phyloP scores from a whole-genome alignment of 2,888 invertebrate genomes.

The Epinotia ramella region DNA sequence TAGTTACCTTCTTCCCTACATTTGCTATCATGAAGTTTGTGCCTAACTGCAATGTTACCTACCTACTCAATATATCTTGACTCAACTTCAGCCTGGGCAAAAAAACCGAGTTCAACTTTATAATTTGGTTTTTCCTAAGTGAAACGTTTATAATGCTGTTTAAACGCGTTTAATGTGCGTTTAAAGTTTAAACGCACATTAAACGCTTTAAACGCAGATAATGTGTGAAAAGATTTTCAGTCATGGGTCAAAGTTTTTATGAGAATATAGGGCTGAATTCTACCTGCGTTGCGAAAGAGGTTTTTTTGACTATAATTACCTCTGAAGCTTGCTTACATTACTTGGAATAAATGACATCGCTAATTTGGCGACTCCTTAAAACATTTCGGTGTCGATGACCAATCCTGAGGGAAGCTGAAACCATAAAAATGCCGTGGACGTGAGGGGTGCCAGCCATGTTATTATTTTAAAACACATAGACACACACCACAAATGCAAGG shows the following conservation, averaged over 20 bases:
- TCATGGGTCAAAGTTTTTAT: neutral
- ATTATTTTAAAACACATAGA: conserved; percentile 57
- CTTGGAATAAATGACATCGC: neutral
- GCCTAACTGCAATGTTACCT: too few relatives aligned
- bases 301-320: neutral
- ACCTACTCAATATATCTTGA: too few relatives aligned
- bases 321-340: neutral
- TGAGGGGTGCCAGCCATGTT: conserved; percentile 71
- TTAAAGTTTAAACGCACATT: too few relatives aligned
- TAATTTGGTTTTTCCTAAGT: neutral
- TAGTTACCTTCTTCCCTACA: too few relatives aligned
- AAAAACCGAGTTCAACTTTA: neutral
- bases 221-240: neutral
- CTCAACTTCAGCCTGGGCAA: too few relatives aligned
- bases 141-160: neutral
- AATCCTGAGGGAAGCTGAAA: conserved; percentile 78
- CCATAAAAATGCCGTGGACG: conserved; percentile 69
- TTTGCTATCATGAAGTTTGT: too few relatives aligned
- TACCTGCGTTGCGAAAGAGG: neutral
- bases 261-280: neutral
- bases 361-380: conserved; percentile 58
- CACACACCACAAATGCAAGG: neutral
- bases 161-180: too few relatives aligned
- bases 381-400: conserved; percentile 77
- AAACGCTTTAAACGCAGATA: too few relatives aligned